Conservation (phyloP, 2,888 invertebrate genomes). For the Drosophila anomelani region DNA sequence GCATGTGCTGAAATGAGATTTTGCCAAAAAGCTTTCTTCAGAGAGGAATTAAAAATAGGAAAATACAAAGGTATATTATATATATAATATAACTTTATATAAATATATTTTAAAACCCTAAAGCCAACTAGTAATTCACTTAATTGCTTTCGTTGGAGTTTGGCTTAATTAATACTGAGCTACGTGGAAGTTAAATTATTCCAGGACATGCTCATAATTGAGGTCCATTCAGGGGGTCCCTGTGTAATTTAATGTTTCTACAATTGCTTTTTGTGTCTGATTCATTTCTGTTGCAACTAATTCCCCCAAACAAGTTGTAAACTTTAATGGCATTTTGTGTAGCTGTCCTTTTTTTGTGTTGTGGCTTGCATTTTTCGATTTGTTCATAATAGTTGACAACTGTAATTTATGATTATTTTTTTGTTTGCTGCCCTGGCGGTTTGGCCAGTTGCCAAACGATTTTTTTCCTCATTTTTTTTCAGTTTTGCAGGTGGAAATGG, state of each 20-base stretch:
- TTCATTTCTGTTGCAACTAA: slow-evolving; percentile 23
- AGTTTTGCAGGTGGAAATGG: slow-evolving; percentile 40
- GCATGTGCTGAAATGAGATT: slow-evolving; percentile 8
- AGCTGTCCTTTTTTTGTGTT: slow-evolving; percentile 7
- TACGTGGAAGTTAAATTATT: slow-evolving; percentile 23
- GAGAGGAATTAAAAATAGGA: background rate
- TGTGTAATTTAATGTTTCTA: slow-evolving; percentile 60
- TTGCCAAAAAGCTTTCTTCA: background rate
- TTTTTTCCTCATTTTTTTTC: slow-evolving; percentile 45
- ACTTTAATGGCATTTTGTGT: slow-evolving; percentile 57
- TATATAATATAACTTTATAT: too few relatives aligned
- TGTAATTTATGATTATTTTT: slow-evolving; percentile 68
- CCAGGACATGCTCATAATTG: slow-evolving; percentile 46
- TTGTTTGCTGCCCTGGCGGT: slow-evolving; percentile 42
- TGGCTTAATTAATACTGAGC: slow-evolving; percentile 25
- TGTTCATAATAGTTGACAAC: slow-evolving; percentile 51
- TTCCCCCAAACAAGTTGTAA: slow-evolving; percentile 34
- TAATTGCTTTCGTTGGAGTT: slow-evolving; percentile 3
- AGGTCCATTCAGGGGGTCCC: slow-evolving; percentile 43
- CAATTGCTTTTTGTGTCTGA: slow-evolving; percentile 17
- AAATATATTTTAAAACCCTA: background rate
- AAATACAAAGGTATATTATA: background rate
- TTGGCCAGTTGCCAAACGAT: slow-evolving; percentile 62
- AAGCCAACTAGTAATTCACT: background rate
- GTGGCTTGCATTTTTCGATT: slow-evolving; percentile 23